These are phyloP conservation scores for Acronicta leporina DNA, from an alignment of 2,888 invertebrate species.

Conservation along the genomic window DNA sequence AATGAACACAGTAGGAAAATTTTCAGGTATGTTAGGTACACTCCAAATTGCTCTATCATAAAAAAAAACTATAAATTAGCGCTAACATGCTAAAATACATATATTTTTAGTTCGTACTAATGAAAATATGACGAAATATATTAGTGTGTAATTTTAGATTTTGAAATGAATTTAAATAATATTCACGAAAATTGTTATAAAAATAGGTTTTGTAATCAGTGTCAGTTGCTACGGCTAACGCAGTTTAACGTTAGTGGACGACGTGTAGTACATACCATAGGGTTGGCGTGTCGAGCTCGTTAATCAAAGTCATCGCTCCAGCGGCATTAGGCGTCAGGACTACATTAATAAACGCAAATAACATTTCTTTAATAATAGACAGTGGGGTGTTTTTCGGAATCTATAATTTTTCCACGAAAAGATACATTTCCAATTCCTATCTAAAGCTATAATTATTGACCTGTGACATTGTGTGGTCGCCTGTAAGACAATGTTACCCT, in stretches of 20 bases:
- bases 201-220: slow-evolving; percentile 16
- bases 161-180: slow-evolving; percentile 24
- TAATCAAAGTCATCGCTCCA: slow-evolving; percentile 26
- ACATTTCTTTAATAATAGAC: slow-evolving; percentile 11
- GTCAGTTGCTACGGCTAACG: background rate
- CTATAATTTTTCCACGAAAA: background rate
- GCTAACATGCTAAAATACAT: too few relatives aligned
- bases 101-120: slow-evolving; percentile 34
- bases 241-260: background rate
- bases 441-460: background rate
- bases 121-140: slow-evolving; percentile 17
- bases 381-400: background rate
- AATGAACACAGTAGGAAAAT: too few relatives aligned
- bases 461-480: background rate
- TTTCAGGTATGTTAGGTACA: too few relatives aligned
- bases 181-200: slow-evolving; percentile 1
- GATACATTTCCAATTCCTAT: background rate
- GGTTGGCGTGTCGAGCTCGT: slow-evolving; percentile 32
- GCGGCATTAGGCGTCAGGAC: slow-evolving; percentile 10
- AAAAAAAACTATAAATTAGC: too few relatives aligned
- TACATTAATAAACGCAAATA: slow-evolving; percentile 15
- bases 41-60: too few relatives aligned
- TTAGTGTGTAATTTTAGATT: slow-evolving; percentile 28
- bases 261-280: slow-evolving; percentile 13
- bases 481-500: slow-evolving; percentile 1